These are phyloP conservation scores for Helarctos malayanus DNA, from an alignment of 2,797 vertebrate genomes.

Conservation along the genomic window DNA sequence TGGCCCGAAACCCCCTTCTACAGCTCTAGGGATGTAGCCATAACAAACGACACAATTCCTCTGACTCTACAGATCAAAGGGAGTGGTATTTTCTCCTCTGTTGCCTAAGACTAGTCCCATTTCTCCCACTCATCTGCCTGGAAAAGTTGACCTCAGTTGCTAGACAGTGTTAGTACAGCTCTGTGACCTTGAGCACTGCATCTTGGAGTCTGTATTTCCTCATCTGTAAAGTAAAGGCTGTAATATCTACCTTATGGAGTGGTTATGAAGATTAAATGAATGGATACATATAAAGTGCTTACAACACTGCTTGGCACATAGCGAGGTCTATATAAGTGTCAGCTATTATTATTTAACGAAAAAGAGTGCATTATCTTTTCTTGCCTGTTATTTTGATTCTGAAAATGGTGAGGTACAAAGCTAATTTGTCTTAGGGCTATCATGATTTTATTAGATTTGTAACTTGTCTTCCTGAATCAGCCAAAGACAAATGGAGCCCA, in stretches of 20 bases:
- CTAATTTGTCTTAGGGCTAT: constrained; percentile 71
- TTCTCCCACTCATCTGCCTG: neutral
- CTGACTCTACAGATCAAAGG: neutral
- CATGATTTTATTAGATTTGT: constrained; percentile 74
- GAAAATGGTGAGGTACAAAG: constrained; percentile 69
- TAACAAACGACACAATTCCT: neutral
- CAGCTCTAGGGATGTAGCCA: neutral
- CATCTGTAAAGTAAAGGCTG: constrained; percentile 22
- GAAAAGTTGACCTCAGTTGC: neutral
- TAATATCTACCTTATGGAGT: neutral
- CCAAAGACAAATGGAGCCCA: constrained; percentile 65
- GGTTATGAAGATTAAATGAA: neutral
- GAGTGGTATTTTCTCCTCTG: neutral
- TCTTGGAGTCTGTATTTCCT: constrained; percentile 2
- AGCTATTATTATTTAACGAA: constrained; percentile 22
- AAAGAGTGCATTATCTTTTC: neutral
- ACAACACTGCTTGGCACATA: neutral
- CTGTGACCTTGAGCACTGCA: neutral
- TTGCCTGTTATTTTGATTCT: constrained; percentile 66
- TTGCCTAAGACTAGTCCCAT: neutral
- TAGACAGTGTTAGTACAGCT: neutral
- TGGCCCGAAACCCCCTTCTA: neutral
- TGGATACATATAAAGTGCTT: neutral
- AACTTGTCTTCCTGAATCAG: constrained; percentile 67
- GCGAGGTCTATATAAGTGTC: neutral